Evolutionary conservation across 2,888 invertebrate species (phyloP), one percentile per base, ranked within the genome.

Genomic region (Drosophila aldrichi): DNA sequence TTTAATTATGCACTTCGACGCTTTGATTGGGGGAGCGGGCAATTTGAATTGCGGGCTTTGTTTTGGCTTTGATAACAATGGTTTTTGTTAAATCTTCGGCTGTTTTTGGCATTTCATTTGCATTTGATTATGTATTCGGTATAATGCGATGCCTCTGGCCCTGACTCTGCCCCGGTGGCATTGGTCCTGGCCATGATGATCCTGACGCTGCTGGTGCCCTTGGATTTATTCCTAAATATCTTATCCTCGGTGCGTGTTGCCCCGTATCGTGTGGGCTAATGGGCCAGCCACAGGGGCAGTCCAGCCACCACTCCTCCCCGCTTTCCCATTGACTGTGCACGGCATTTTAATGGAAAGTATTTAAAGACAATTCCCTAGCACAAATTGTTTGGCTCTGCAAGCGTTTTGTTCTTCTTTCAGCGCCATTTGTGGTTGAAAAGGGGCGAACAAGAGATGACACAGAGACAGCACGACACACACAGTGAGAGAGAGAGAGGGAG

Each of bases 61-160:
- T 66, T 67, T 59, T 58, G 16, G 44, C 32, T 60, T 20, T 34
- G 52, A 54, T 46, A 43, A 51, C 34, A 46, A 40, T 63, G 43
- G 29, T 40, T 16, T 63, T 46, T 67, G 57, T 48, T 49, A 32
- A 51, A 54, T 80, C 49, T 58, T 58, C 46, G 49, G 65, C 74
- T 74, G 69, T 32, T 69, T 78, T 63, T 75, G 72, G 79, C 79
- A 73, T 76, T 79, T 64, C 77, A 85, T 85, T 82, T 85, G 86
- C 77, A 82, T 82, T 82, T 79, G 62, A 76, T 81, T 81, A 79
- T 62, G 40, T 70, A 66, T 49, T 41, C 61, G 43, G 55, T 54
- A 56, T 52, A 52, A 52, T 41, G 38, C 55, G n/a, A 14, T 40
- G 43, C 38, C n/a, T n/a, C 18, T 32, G 40, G 12, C 7, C 2